Base-by-base conservation (phyloP, 2,888 invertebrate genomes). In the Lymantria monacha region DNA sequence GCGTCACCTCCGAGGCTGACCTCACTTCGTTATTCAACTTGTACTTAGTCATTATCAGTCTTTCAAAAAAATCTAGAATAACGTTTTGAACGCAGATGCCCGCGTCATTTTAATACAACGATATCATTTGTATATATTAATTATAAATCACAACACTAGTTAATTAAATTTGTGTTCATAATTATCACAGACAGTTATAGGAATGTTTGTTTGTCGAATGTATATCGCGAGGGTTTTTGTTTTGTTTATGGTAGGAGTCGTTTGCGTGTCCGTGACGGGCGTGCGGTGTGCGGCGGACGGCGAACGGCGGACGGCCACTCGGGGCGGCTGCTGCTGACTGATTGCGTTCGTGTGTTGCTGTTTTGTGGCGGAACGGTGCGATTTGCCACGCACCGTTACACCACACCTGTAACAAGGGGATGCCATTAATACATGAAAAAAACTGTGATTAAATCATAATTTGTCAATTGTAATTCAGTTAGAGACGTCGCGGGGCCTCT, bases 11-110 rank as follows among this genome's bases (percentile, higher is more conserved):
- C 9, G 86, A 80, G 31, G 87, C 68, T 9, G 87, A 80, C 0
- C 83, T 79, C 44, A 78, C 72, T 10, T 82, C 79, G 63, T 91
- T 90, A 71, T 90, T 92, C 66, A 93, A 67, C 68, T 92, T 93
- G 72, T 92, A 93, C 70, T 93, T 93, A 47, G 92, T 92, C 92
- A 93, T 93, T 58, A 13, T 53, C 50, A 55, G 52, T 56, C 48
- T 45, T 52, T 51, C 22, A 51, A 55, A 57, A n/a, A n/a, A 49
- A 61, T 59, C 71, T 81, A 87, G 61, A 83, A 86, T 48, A 76
- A 51, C n/a, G 83, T 82, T 78, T 85, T 86, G 71, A 78, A 87
- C 46, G 69, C 60, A 42, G 84, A 83, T 42, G 81, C 83, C 41
- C 87, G 84, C 62, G 85, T 85, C 89, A 88, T 89, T 72, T 76